Evolutionary conservation across 2,797 vertebrate species (phyloP), one percentile per base, ranked within the genome.

Genomic region (Cossypha niveicapilla): DNA sequence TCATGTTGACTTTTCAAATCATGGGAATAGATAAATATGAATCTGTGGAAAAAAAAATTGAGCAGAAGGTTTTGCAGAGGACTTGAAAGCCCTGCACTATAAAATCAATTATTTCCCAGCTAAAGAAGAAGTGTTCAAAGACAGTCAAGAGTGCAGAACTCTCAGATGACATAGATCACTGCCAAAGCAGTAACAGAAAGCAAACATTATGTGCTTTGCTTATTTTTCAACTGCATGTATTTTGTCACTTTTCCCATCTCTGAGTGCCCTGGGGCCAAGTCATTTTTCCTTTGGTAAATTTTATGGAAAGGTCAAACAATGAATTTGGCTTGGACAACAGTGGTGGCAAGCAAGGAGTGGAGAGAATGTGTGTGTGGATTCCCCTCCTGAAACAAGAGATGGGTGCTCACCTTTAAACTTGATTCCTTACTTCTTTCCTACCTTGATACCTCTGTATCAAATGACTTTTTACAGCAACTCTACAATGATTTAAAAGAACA

Each of bases 101-200:
- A 72, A 94, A 92, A 82, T 79, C 66, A 95, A 51, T 91, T 93
- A 54, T 78, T 88, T 89, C 51, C n/a, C 42, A 86, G 25, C 24
- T 71, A 68, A 86, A 76, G 67, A 45, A 58, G 34, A 71, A 71
- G 11, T 28, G 22, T 30, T 94, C 60, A 56, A 92, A 89, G 50
- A 34, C 32, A 86, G 61, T 28, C 57, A 50, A 25, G 41, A 91
- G 41, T 45, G 54, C 21, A 78, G 68, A 83, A 89, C 24, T 90
- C 72, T 82, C 66, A 71, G 71, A 57, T 6, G 44, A 41, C 50
- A 68, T 18, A 71, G 66, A 45, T 76, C 62, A 56, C 57, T 77
- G 34, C 50, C 61, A 82, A 95, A 95, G 76, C 44, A 81, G 60
- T 34, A 81, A 61, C 41, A 60, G 68, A 92, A 87, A 79, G 76